Evolutionary conservation across 2,797 vertebrate genomes (phyloP).

Genomic region (Anguilla pacifica): DNA sequence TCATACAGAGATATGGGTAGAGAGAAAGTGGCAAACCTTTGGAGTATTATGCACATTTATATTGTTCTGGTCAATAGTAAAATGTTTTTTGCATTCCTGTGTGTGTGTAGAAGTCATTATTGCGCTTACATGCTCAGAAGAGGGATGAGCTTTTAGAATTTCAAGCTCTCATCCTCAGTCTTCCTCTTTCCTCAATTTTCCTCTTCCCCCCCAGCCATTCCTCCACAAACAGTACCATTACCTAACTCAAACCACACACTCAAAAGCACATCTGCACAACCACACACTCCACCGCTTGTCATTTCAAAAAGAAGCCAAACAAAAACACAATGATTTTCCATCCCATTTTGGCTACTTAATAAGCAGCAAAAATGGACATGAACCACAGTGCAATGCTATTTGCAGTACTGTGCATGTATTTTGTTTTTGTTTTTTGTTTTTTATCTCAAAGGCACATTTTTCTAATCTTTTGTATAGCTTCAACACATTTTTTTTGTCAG

Average conservation of each 20-base stretch:
- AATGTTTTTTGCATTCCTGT: neutral
- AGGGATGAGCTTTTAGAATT: too few species aligned
- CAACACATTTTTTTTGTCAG: conserved; percentile 8
- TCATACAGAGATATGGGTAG: neutral
- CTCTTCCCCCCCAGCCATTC: neutral
- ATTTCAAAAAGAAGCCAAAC: conserved; percentile 57
- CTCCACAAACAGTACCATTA: neutral
- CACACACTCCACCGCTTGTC: neutral
- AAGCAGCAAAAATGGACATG: conserved; percentile 48
- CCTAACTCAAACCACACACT: neutral
- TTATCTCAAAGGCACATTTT: conserved; percentile 26
- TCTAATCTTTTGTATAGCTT: conserved; percentile 9
- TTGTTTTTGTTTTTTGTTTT: neutral
- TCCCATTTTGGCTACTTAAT: conserved; percentile 24
- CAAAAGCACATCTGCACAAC: neutral
- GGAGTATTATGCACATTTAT: conserved; percentile 68
- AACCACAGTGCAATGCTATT: conserved; percentile 17
- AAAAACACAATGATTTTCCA: conserved; percentile 7
- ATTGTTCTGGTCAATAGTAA: conserved; percentile 54
- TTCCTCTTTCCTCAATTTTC: neutral
- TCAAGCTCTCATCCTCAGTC: neutral
- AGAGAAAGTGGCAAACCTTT: conserved; percentile 68
- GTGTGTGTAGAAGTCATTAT: neutral
- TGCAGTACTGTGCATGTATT: conserved; percentile 21
- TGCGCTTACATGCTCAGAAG: neutral